Conservation (phyloP, 2,113 vertebrate genomes). For the Phainopepla nitens region DNA sequence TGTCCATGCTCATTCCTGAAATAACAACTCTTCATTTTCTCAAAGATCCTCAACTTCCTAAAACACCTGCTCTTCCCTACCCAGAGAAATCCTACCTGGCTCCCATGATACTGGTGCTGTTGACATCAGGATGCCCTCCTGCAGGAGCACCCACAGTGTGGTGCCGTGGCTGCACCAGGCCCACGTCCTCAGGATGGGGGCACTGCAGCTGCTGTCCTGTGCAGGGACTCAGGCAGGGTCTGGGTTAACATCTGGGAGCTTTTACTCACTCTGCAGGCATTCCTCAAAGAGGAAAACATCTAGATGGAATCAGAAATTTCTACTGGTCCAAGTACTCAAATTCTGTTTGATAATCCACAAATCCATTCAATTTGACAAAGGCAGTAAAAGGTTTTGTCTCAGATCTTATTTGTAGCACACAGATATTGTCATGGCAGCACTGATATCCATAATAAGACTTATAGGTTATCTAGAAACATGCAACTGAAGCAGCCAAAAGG, state of each 20-base stretch:
- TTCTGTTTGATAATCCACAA: background rate
- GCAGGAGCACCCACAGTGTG: background rate
- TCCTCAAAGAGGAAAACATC: background rate
- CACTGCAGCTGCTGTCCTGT: background rate
- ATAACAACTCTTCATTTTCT: background rate
- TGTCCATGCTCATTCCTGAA: fast-evolving
- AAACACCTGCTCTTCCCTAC: background rate
- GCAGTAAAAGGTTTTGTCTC: background rate
- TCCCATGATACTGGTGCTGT: background rate
- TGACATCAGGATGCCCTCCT: background rate
- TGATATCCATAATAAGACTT: background rate
- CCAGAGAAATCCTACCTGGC: background rate
- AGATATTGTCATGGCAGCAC: background rate
- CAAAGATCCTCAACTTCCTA: background rate
- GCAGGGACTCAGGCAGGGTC: fast-evolving
- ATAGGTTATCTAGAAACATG: background rate
- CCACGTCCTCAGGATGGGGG: fast-evolving
- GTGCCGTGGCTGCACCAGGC: fast-evolving
- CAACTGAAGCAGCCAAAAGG: background rate
- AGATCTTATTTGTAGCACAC: background rate
- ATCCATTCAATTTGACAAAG: background rate
- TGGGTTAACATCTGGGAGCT: background rate
- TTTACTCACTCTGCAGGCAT: background rate
- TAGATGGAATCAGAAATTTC: background rate
- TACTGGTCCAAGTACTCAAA: background rate